A percentile compares a stretch with the other conserved stretches of the same genome.
Evolutionary conservation across 2,797 vertebrate genomes (phyloP).

Genomic region (Morus bassanus): DNA sequence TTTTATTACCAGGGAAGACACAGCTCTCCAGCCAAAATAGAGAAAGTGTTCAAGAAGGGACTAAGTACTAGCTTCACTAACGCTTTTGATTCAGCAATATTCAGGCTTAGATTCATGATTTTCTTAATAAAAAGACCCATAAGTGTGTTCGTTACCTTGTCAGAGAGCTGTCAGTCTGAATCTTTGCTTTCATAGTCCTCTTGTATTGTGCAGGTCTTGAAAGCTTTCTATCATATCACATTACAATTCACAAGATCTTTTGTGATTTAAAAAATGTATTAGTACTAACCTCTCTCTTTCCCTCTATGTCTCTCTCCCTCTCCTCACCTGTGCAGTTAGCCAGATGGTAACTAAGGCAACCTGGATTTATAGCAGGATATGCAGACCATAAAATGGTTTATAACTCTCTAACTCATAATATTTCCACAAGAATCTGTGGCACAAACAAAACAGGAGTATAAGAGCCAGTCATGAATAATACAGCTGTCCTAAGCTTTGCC

Average conservation of each 20-base stretch:
- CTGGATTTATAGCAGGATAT: neutral
- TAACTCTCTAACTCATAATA: neutral
- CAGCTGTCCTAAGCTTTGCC: neutral
- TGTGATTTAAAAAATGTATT: neutral
- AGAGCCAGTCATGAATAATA: neutral
- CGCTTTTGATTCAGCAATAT: neutral
- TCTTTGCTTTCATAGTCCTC: neutral
- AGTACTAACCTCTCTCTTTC: neutral
- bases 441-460: neutral
- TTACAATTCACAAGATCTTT: neutral
- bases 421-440: neutral
- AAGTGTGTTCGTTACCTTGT: neutral
- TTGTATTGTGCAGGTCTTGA: neutral
- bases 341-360: conserved; percentile 52
- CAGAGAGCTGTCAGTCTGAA: neutral
- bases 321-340: conserved; percentile 31
- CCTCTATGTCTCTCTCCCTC: neutral
- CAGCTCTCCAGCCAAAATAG: neutral
- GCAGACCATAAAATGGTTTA: neutral
- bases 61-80: neutral
- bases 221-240: neutral
- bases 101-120: neutral
- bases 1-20: neutral
- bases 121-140: neutral
- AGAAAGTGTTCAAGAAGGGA: neutral